These are phyloP conservation scores for Drosophila tristis DNA, from an alignment of 1,140 invertebrate species.

Conservation along the genomic window DNA sequence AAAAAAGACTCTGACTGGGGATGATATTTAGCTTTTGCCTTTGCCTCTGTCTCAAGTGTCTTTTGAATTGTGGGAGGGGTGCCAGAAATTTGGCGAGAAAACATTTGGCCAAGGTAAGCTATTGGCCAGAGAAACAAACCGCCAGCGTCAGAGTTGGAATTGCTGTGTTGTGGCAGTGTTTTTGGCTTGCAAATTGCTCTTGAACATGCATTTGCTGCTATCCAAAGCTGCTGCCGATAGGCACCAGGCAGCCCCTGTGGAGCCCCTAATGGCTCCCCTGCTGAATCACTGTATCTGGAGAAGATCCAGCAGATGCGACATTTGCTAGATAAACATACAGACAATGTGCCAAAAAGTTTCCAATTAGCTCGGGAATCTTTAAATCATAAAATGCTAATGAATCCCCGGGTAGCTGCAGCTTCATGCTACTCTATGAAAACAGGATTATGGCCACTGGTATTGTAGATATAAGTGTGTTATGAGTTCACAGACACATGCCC, in stretches of 20 bases:
- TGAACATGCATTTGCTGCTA: conserved; percentile 59
- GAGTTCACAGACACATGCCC: conserved; percentile 12
- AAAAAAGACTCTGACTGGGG: conserved; percentile 27
- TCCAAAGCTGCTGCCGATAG: conserved; percentile 14
- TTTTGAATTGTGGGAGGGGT: conserved; percentile 37
- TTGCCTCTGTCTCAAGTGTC: conserved; percentile 38
- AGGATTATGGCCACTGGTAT: conserved; percentile 4
- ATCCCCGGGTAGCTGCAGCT: no score
- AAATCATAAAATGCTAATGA: no score
- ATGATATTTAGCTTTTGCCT: conserved; percentile 25
- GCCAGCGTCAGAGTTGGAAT: conserved; percentile 53
- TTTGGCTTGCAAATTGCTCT: conserved; percentile 22
- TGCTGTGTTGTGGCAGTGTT: conserved; percentile 28
- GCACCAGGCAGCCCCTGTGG: no score
- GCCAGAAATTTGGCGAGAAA: conserved; percentile 15
- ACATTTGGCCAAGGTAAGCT: conserved; percentile 41
- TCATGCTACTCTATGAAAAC: no score
- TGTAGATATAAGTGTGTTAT: conserved; percentile 34
- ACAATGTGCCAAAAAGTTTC: no score
- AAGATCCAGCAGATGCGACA: no score
- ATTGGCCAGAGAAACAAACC: conserved; percentile 25
- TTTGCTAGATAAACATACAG: no score
- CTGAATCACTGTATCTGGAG: no score
- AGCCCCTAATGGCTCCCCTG: conserved; percentile 14
- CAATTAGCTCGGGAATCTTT: no score